Conservation (phyloP, 1,140 invertebrate genomes). For the Drosophila kikkawai region DNA sequence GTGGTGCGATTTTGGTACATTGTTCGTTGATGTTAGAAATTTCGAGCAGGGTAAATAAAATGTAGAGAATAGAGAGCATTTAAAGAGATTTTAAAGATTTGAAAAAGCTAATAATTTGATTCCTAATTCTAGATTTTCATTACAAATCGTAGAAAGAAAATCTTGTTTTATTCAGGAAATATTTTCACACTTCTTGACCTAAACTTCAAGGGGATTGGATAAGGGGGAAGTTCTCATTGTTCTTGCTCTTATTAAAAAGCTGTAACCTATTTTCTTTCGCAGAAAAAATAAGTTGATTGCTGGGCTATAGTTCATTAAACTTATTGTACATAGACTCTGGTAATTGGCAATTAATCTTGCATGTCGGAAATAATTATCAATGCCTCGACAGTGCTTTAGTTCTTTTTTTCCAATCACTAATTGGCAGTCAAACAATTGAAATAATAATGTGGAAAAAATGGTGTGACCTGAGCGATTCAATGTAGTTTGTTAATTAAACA, state of each 20-base stretch:
- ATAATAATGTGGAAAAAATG: constrained; percentile 11
- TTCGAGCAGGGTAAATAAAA: neutral
- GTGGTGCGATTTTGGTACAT: neutral
- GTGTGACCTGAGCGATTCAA: constrained; percentile 1
- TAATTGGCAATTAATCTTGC: constrained; percentile 68
- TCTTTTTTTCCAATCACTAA: constrained; percentile 37
- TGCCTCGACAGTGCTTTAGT: constrained; percentile 8
- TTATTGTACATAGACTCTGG: constrained; percentile 27
- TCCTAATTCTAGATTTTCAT: neutral
- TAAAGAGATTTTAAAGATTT: neutral
- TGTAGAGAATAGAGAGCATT: neutral
- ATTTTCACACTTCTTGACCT: neutral
- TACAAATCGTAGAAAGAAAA: neutral
- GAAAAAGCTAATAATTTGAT: neutral
- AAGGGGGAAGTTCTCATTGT: neutral
- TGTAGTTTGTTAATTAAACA: constrained; percentile 57
- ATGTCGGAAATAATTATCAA: constrained; percentile 44
- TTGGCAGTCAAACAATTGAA: constrained; percentile 46
- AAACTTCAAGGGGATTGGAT: neutral
- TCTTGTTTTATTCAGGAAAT: neutral
- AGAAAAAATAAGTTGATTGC: constrained; percentile 31
- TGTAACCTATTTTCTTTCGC: neutral
- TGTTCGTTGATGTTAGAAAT: neutral
- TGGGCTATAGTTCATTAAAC: constrained; percentile 49
- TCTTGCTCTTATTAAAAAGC: neutral